Evolutionary conservation across 1,140 invertebrate genomes (phyloP).

Genomic region (Euborellia annulipes): DNA sequence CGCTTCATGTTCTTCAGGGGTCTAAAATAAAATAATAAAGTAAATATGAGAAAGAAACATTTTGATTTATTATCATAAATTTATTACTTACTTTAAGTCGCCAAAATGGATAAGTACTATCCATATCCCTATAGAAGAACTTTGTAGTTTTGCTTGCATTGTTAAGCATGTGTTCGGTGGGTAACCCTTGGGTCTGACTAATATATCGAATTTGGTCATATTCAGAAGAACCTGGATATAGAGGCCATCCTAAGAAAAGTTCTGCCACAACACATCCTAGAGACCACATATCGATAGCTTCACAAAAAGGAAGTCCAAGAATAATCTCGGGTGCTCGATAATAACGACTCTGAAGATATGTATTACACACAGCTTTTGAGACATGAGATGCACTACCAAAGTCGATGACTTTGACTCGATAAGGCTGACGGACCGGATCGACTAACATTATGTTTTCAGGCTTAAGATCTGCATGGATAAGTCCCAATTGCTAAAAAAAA

Average conservation of each 20-base stretch:
- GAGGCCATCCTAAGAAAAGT: slow-evolving; percentile 96
- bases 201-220: slow-evolving; percentile 97
- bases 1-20: slow-evolving; percentile 93
- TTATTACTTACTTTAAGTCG: slow-evolving; percentile 53
- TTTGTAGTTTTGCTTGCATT: slow-evolving; percentile 95
- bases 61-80: background rate
- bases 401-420: slow-evolving; percentile 96
- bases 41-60: background rate
- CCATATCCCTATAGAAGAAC: slow-evolving; percentile 95
- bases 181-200: slow-evolving; percentile 81
- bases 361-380: slow-evolving; percentile 98
- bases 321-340: slow-evolving; percentile 99
- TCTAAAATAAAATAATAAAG: slow-evolving; percentile 31
- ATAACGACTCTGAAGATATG: slow-evolving; percentile 97
- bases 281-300: slow-evolving; percentile 99
- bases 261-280: slow-evolving; percentile 98
- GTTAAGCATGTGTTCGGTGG: slow-evolving; percentile 97
- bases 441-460: slow-evolving; percentile 99
- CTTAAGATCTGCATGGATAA: slow-evolving; percentile 99
- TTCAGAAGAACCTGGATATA: slow-evolving; percentile 98
- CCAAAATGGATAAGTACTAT: slow-evolving; percentile 96
- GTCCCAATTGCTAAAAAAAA: slow-evolving; percentile 71
- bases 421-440: slow-evolving; percentile 92
- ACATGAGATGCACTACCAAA: slow-evolving; percentile 99
- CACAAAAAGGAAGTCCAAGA: slow-evolving; percentile 93